Evolutionary conservation across 2,888 invertebrate genomes (phyloP), one percentile per base, ranked within the genome.

Genomic region (Limnephilus lunatus): DNA sequence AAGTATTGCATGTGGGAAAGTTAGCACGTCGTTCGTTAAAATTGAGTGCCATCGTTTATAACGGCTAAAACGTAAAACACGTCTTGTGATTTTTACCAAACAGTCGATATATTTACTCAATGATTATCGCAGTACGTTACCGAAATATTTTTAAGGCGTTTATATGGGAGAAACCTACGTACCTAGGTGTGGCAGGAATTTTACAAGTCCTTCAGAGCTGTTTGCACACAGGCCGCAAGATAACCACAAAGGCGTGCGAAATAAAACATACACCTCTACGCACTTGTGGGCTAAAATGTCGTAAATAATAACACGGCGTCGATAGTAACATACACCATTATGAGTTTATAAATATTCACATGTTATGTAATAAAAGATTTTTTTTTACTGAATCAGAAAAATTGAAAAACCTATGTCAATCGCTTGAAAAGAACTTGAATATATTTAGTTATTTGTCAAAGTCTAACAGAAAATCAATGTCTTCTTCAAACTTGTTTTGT

Each of bases 111-210:
- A 39, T 91, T 91, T 85, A 91, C 86, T 32, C 81, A 81, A 11
- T 44, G 86, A 85, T 91, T 91, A 91, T 91, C 91, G 91, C 90
- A 68, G 32, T 48, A 11, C 30, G 82, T 90, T 90, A 35, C 35
- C 88, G 19, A 80, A 89, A 89, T 89, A 35, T 82, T 82, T 31
- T 32, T 32, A 82, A 32, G 82, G 32, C 30, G 44, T 31, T 82
- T n/a, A 31, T 85, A 3, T 83, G 25, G 3, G 85, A 85, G 32
- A 85, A 85, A 85, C 14, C 30, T 83, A 81, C 81, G 4, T 81
- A 44, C 44, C 81, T n/a, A 68, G 68, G 68, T 44, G 86, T 30
- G 86, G 48, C n/a, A 39, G 85, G 85, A 85, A 85, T 85, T 85
- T 44, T 39, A n/a, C 44, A 44, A 35, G 35, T 86, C 44, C 86